Conservation (phyloP, 2,888 invertebrate genomes). For the Gymnoscelis rufifasciata region DNA sequence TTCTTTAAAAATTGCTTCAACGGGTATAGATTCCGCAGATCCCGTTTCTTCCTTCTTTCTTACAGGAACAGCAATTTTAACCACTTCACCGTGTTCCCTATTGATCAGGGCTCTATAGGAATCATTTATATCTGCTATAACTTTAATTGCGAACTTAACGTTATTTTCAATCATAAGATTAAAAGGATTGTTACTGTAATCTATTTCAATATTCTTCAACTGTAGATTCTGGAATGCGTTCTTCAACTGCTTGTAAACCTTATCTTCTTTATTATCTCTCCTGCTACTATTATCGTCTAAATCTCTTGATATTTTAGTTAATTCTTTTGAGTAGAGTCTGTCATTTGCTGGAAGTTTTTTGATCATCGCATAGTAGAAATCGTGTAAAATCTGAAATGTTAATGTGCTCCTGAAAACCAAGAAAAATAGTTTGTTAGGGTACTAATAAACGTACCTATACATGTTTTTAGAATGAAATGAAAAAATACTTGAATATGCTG, state of each 20-base stretch:
- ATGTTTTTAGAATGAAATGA: too few species aligned
- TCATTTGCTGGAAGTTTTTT: slow-evolving; percentile 57
- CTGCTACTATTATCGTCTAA: slow-evolving; percentile 52
- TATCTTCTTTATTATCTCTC: slow-evolving; percentile 60
- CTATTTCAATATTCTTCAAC: slow-evolving; percentile 55
- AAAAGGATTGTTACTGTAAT: slow-evolving; percentile 66
- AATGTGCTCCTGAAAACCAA: slow-evolving; percentile 62
- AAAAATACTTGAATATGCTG: too few species aligned
- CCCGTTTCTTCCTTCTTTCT: slow-evolving; percentile 56
- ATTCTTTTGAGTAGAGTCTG: slow-evolving; percentile 56
- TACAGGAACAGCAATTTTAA: slow-evolving; percentile 46
- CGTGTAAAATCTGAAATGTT: slow-evolving; percentile 67
- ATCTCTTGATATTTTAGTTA: slow-evolving; percentile 57
- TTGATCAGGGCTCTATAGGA: slow-evolving; percentile 52
- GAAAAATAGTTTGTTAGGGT: too few species aligned
- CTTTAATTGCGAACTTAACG: slow-evolving; percentile 57
- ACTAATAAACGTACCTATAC: too few species aligned
- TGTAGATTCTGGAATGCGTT: slow-evolving; percentile 57
- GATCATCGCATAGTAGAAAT: slow-evolving; percentile 66
- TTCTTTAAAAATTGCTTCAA: slow-evolving; percentile 56
- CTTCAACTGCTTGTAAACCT: slow-evolving; percentile 56
- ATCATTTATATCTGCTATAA: slow-evolving; percentile 56
- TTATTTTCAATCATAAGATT: slow-evolving; percentile 63
- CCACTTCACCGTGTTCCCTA: slow-evolving; percentile 58
- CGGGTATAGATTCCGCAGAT: slow-evolving; percentile 46